Percentiles rank a stretch among this genome's conserved stretches.
Evolutionary conservation across 2,888 invertebrate genomes (phyloP).

Genomic region (Penaeus monodon): DNA sequence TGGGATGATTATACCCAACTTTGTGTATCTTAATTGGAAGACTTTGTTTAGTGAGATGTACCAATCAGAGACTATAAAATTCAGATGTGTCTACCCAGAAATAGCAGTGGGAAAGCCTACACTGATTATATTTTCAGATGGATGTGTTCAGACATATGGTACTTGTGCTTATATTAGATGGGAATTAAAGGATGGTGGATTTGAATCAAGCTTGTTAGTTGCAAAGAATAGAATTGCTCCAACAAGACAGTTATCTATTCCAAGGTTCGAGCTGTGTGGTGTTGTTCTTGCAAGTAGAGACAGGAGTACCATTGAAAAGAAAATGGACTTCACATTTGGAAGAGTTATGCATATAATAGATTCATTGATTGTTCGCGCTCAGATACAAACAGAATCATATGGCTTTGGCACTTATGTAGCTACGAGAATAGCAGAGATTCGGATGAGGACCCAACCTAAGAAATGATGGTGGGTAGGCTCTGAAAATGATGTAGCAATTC

Average conservation of each 20-base stretch:
- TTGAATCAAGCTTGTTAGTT: background rate
- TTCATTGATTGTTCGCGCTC: conserved; percentile 2
- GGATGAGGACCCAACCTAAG: background rate
- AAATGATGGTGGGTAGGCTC: conserved; percentile 22
- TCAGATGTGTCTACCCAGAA: conserved; percentile 18
- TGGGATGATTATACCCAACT: background rate
- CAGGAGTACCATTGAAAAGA: background rate
- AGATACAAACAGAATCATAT: conserved; percentile 16
- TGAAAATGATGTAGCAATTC: background rate
- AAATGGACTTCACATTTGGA: conserved; percentile 16
- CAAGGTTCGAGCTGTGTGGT: conserved; percentile 25
- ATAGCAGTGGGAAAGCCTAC: conserved; percentile 16
- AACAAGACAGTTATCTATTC: conserved; percentile 17
- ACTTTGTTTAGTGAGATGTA: conserved; percentile 11
- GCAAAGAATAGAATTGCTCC: conserved; percentile 40
- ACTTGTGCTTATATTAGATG: conserved; percentile 30
- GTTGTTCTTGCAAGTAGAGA: conserved; percentile 19
- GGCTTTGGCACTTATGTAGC: conserved; percentile 9
- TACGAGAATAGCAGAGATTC: conserved; percentile 22
- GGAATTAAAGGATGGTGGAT: background rate
- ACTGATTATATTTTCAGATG: conserved; percentile 14
- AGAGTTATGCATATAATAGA: background rate
- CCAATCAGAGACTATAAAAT: background rate
- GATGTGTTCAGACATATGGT: conserved; percentile 15
- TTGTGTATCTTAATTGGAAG: background rate